phyloP scores from a whole-genome alignment of 1,140 invertebrate genomes.

The Druon quercuslanigerum region DNA sequence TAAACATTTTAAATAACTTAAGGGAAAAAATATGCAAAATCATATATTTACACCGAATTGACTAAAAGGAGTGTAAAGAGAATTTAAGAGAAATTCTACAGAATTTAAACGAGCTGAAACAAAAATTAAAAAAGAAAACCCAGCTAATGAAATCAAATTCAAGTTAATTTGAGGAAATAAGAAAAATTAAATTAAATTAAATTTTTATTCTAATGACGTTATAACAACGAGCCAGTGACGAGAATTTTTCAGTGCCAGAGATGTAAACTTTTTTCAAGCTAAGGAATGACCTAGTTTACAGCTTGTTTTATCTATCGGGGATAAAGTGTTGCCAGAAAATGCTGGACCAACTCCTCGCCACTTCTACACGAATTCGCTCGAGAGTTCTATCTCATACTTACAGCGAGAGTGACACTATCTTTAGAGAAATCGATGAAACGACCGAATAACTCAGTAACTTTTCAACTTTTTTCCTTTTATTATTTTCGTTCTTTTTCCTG shows the following conservation, averaged over 20 bases:
- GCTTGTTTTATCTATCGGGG: conserved; percentile 46
- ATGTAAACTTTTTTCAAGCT: conserved; percentile 38
- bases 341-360: conserved; percentile 17
- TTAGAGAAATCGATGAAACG: conserved; percentile 26
- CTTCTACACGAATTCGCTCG: background rate
- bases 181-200: no score
- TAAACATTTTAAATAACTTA: no score
- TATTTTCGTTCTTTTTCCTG: no score
- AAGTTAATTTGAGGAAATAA: no score
- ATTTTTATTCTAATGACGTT: conserved; percentile 40
- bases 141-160: no score
- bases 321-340: conserved; percentile 48
- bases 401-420: conserved; percentile 7
- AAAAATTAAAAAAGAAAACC: no score
- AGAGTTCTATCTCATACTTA: conserved; percentile 20
- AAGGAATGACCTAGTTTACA: conserved; percentile 44
- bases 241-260: conserved; percentile 33
- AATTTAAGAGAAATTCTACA: no score
- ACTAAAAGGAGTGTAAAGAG: no score
- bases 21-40: no score
- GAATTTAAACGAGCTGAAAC: no score
- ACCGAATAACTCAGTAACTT: conserved; percentile 10
- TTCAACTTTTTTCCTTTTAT: background rate
- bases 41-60: no score
- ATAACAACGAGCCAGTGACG: conserved; percentile 27